Evolutionary conservation across 2,888 invertebrate species (phyloP).

Genomic region (Anthophora plumipes): DNA sequence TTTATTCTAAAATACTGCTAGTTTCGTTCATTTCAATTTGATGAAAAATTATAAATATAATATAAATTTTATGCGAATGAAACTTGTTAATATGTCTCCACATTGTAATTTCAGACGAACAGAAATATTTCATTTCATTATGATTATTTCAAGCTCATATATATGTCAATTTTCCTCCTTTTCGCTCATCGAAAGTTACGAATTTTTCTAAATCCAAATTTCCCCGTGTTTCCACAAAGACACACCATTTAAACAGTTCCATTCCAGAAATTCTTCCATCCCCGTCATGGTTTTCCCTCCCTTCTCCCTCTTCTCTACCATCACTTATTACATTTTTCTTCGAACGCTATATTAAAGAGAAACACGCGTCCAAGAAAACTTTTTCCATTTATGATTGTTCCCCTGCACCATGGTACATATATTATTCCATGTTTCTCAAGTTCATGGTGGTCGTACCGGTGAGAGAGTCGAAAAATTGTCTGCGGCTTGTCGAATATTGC

Average conservation of each 20-base stretch:
- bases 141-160: not conserved
- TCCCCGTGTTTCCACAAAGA: not conserved
- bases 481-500: conserved; percentile 22
- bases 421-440: not conserved
- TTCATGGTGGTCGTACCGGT: not conserved
- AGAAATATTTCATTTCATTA: not conserved
- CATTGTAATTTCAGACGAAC: no score
- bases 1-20: no score
- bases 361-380: not conserved
- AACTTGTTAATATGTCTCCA: no score
- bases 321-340: conserved; percentile 14
- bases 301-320: not conserved
- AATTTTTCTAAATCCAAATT: conserved; percentile 3
- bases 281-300: not conserved
- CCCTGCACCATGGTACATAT: no score
- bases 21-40: no score
- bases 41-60: no score
- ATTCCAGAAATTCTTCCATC: not conserved
- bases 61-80: no score
- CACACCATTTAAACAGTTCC: not conserved
- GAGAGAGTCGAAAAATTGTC: conserved; percentile 11
- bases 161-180: no score
- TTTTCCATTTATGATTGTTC: not conserved
- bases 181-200: not conserved
- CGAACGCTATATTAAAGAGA: conserved; percentile 5